Evolutionary conservation across 2,113 vertebrate genomes (phyloP).

Genomic region (Hypocryptadius cinnamomeus): DNA sequence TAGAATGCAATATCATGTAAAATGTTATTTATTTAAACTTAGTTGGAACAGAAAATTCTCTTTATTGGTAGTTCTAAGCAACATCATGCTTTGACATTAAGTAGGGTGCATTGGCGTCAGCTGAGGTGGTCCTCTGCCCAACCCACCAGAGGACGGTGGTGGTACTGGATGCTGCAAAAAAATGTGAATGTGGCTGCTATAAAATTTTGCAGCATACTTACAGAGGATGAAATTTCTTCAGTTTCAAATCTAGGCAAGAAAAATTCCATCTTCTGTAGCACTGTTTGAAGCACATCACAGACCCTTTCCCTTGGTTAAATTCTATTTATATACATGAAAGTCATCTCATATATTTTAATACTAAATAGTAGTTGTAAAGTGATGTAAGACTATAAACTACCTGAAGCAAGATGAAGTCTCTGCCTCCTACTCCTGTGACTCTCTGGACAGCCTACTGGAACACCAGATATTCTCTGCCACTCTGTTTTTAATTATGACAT

Average conservation of each 20-base stretch:
- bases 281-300: not conserved
- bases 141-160: not conserved
- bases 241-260: not conserved
- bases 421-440: not conserved
- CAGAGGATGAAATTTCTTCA: not conserved
- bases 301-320: not conserved
- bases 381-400: not conserved
- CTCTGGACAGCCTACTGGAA: not conserved
- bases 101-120: not conserved
- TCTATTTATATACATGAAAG: not conserved
- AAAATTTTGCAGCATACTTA: not conserved
- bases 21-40: not conserved
- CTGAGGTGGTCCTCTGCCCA: not conserved
- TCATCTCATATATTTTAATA: not conserved
- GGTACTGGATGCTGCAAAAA: not conserved
- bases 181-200: not conserved
- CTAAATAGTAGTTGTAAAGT: not conserved
- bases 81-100: not conserved
- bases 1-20: not conserved
- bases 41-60: not conserved
- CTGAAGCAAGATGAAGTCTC: not conserved
- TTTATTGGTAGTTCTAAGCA: not conserved
- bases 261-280: not conserved
- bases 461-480: not conserved
- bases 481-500: not conserved